These are phyloP conservation scores for Criorhina ranunculi DNA, from an alignment of 2,888 invertebrate genomes.

Conservation along the genomic window DNA sequence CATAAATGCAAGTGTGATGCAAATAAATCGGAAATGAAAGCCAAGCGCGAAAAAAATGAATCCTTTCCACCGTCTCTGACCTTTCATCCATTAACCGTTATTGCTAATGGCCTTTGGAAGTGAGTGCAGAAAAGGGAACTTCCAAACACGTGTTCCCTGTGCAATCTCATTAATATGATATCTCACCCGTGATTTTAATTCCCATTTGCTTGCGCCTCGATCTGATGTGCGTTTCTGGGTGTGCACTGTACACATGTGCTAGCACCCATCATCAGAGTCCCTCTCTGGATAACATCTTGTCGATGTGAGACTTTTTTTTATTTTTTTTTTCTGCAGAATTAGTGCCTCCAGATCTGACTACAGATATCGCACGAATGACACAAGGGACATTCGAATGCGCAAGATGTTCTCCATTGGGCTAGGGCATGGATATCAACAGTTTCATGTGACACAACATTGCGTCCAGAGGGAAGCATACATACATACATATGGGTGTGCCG, in stretches of 20 bases:
- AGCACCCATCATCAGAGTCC: constrained; percentile 49
- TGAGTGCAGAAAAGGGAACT: constrained; percentile 43
- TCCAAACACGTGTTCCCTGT: constrained; percentile 72
- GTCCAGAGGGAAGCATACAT: too few relatives aligned
- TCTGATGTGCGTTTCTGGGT: constrained; percentile 40
- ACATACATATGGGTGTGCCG: constrained; percentile 21
- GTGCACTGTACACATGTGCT: constrained; percentile 60
- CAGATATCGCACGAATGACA: constrained; percentile 70
- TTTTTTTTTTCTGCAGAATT: constrained; percentile 21
- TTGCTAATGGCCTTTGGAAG: constrained; percentile 57
- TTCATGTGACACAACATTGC: constrained; percentile 57
- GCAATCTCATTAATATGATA: constrained; percentile 75
- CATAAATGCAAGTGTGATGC: constrained; percentile 34
- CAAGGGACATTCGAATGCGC: constrained; percentile 57
- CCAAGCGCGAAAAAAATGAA: constrained; percentile 5
- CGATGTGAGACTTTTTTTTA: constrained; percentile 31
- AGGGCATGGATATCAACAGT: constrained; percentile 60
- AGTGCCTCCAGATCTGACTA: constrained; percentile 61
- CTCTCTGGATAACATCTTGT: constrained; percentile 73
- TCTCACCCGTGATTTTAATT: constrained; percentile 75
- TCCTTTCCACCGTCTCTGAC: constrained; percentile 13
- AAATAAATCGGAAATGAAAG: constrained; percentile 57
- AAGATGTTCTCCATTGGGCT: constrained; percentile 72
- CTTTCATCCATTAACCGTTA: constrained; percentile 56
- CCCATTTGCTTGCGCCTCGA: constrained; percentile 41